These are phyloP conservation scores for Miniopterus natalensis DNA, from an alignment of 2,113 vertebrate species.

Conservation along the genomic window DNA sequence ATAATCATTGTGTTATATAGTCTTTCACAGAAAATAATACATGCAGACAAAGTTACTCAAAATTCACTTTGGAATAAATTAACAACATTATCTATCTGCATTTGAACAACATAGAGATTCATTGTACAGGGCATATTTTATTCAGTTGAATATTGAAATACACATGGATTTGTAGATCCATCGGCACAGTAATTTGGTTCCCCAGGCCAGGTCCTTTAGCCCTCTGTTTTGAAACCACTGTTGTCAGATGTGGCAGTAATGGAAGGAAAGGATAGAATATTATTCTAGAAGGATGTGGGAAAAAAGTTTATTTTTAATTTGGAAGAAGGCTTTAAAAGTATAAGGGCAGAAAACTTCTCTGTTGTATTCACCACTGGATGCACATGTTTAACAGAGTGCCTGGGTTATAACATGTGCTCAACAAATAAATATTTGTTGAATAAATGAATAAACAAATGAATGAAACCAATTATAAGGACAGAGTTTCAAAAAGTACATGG, in stretches of 20 bases:
- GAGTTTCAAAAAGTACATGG: not conserved
- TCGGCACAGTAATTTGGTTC: not conserved
- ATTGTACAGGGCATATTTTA: not conserved
- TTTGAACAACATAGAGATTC: not conserved
- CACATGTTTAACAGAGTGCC: not conserved
- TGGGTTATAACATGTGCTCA: not conserved
- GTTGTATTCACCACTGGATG: not conserved
- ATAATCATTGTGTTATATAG: not conserved
- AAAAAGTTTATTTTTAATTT: not conserved
- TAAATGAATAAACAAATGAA: not conserved
- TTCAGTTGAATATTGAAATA: not conserved
- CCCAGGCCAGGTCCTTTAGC: not conserved
- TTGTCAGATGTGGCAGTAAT: not conserved
- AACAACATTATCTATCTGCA: not conserved
- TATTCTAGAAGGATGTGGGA: not conserved
- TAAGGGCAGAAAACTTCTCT: not conserved
- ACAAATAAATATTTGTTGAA: not conserved
- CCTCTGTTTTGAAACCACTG: not conserved
- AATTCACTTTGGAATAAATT: constrained; percentile 32
- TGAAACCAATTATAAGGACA: not conserved
- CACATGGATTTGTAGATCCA: not conserved
- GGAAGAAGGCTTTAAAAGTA: not conserved
- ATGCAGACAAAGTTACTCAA: not conserved
- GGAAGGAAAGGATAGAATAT: not conserved
- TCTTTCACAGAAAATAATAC: not conserved